Evolutionary conservation across 1,140 invertebrate genomes (phyloP), one percentile per base, ranked within the genome.

Genomic region (Drosophila kurseongensis): DNA sequence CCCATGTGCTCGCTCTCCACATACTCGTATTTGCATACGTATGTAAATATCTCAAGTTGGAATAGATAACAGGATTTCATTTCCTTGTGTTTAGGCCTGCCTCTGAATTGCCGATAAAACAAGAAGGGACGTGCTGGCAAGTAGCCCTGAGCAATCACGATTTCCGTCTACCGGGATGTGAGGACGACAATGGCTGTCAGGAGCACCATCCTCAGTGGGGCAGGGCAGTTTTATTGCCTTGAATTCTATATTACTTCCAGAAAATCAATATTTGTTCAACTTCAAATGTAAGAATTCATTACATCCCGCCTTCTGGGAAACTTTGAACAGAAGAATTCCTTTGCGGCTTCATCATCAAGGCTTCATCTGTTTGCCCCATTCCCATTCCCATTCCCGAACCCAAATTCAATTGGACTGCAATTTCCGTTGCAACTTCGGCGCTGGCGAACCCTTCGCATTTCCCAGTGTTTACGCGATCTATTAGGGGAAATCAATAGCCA

Each of bases 71-170:
- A 29, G 62, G 48, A 55, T 78, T 81, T 61, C 44, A 74, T 62
- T 63, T 74, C 42, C 65, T 67, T 62, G 51, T 60, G 61, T 60
- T 65, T 62, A 41, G 56, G 59, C 27, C 44, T 61, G 44, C 51
- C 40, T 57, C 45, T 67, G 51, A 48, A 23, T 42, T 40, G 14
- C 38, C 77, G 82, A 86, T 86, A 82, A 86, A 88, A 78, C 60
- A 48, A 69, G 58, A 27, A 35, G 54, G 52, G 36, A 62, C 58
- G 36, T 48, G 50, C 66, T 41, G 61, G 45, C 73, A 73, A 65
- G 40, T 61, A 58, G 83, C 82, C 65, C 32, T 10, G 41, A 78
- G 82, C 82, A 78, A 67, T 82, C 82, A 85, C 78, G 78, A 77
- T 86, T 78, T 75, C 75, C 66, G 52, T 56, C 60, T n/a, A 59